Conservation (phyloP, 1,140 invertebrate species). For the Pantala flavescens region DNA sequence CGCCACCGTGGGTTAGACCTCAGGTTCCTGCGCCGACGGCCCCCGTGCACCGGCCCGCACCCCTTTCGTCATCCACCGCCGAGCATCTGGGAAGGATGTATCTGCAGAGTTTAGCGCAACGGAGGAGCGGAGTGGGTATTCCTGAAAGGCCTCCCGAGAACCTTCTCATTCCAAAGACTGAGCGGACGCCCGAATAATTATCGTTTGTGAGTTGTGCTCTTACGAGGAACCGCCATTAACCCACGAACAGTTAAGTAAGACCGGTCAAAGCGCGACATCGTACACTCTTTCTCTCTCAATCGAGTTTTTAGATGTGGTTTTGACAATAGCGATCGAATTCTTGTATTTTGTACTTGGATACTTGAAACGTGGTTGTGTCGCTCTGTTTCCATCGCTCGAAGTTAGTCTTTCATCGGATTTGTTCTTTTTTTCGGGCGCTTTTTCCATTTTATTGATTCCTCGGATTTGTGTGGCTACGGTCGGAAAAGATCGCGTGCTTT, state of each 20-base stretch:
- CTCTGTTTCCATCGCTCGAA: too few species aligned
- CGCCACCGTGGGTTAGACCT: neutral
- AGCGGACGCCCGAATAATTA: neutral
- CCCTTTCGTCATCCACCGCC: neutral
- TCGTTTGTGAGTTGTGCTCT: neutral
- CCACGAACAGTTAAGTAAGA: neutral
- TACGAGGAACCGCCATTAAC: neutral
- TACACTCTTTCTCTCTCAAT: neutral
- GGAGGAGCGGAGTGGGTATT: neutral
- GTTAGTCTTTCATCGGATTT: too few species aligned
- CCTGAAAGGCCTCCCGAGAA: neutral
- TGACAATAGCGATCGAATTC: constrained; percentile 1
- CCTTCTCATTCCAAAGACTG: neutral
- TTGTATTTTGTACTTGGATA: neutral
- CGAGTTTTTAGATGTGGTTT: neutral
- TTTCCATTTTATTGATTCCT: too few species aligned
- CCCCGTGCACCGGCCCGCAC: neutral
- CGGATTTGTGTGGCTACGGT: too few species aligned
- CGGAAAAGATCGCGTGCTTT: too few species aligned
- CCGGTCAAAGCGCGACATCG: neutral
- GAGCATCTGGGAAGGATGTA: neutral
- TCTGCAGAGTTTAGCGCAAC: neutral
- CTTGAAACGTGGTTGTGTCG: too few species aligned
- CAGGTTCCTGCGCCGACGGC: neutral
- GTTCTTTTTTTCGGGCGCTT: too few species aligned